Evolutionary conservation across 2,113 vertebrate genomes (phyloP), one percentile per base, ranked within the genome.

Genomic region (Bubo scandiacus): DNA sequence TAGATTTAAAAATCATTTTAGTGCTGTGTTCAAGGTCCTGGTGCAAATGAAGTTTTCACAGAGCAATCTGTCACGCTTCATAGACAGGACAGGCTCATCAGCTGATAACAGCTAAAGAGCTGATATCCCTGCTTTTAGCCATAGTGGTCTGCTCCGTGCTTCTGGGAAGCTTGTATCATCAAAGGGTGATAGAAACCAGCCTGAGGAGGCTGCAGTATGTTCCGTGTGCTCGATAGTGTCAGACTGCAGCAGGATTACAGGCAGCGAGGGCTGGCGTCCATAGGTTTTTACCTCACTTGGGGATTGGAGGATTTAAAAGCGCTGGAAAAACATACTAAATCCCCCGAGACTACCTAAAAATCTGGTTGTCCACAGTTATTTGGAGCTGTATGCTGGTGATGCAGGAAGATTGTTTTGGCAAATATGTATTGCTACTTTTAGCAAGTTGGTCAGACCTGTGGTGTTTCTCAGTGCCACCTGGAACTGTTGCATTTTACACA

Each of bases 221-320:
- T 72, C 6, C 8, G 49, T 45, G 20, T 61, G 19, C 25, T 78
- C 0, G 0, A 3, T 7, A 18, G 38, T 36, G 15, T 40, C 57
- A 26, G 74, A 4, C 51, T 45, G 55, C 38, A 63, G 55, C 43
- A 52, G 75, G 23, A 26, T 3, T 38, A 22, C 51, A 47, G 68
- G 34, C 43, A n/a, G 29, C 1, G 1, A 27, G 65, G 51, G 27
- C 11, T 80, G 19, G 1, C 0, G 3, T 52, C 61, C 3, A 0
- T 51, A 51, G 32, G 6, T 49, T n/a, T n/a, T 57, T 58, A n/a
- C 43, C 20, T 54, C 19, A 14, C n/a, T 36, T 75, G 10, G 9
- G 38, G 34, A 11, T 1, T 65, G 40, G n/a, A 81, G 30, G 30
- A 27, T 81, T 54, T 77, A 65, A 65, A 61, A 77, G 42, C 12